Evolutionary conservation across 1,140 invertebrate species (phyloP).

Genomic region (Popillia japonica): DNA sequence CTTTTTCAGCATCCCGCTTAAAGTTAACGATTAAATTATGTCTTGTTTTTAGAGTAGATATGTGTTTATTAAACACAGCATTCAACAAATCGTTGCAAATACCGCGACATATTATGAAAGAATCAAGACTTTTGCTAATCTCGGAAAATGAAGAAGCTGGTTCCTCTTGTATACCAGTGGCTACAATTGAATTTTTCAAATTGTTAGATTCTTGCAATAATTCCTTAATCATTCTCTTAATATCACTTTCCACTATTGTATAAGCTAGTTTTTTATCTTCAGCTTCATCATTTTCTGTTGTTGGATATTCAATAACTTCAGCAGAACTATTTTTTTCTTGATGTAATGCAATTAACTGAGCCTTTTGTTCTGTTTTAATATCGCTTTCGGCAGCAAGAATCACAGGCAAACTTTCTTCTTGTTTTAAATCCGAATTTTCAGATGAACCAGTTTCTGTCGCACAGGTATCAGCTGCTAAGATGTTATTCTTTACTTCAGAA

Average conservation of each 20-base stretch:
- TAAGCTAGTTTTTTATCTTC: slow-evolving; percentile 13
- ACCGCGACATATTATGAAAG: slow-evolving; percentile 2
- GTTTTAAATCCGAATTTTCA: not conserved
- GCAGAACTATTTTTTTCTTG: not conserved
- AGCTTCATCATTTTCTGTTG: not conserved
- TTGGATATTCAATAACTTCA: not conserved
- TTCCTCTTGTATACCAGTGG: slow-evolving; percentile 6
- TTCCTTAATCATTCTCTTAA: slow-evolving; percentile 36
- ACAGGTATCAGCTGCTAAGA: not conserved
- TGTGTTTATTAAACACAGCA: not conserved
- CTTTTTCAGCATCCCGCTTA: not conserved
- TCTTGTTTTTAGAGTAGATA: not conserved
- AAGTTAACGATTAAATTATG: slow-evolving; percentile 16
- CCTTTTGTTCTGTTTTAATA: not conserved
- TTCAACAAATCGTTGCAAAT: slow-evolving; percentile 26
- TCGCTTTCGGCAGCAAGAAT: too few species aligned
- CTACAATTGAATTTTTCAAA: slow-evolving; percentile 29
- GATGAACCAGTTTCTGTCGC: not conserved
- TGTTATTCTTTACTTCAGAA: not conserved
- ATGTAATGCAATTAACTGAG: not conserved
- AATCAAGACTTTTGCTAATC: slow-evolving; percentile 5
- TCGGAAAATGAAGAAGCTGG: not conserved
- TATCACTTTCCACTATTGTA: slow-evolving; percentile 18
- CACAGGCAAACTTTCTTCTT: not conserved
- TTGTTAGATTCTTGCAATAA: slow-evolving; percentile 1